These are phyloP conservation scores for Limnephilus lunatus DNA, from an alignment of 2,888 invertebrate genomes.

Conservation along the genomic window DNA sequence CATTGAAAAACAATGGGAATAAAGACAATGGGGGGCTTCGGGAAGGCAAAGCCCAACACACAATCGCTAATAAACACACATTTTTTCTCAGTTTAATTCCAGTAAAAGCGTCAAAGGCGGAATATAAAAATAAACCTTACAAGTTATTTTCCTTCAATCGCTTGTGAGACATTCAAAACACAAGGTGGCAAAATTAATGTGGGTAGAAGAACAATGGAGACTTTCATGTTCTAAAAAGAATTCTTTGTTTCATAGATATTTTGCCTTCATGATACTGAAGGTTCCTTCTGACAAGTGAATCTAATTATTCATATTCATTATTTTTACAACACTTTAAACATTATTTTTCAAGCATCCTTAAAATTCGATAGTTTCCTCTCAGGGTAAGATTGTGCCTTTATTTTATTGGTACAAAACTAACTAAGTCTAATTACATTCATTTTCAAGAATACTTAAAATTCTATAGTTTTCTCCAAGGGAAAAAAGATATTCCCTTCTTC, in stretches of 20 bases:
- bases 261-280: background rate
- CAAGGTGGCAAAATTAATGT: slow-evolving; percentile 30
- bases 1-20: slow-evolving; percentile 39
- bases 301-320: background rate
- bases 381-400: no score
- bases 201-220: slow-evolving; percentile 6
- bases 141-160: slow-evolving; percentile 36
- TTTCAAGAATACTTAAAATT: no score
- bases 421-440: no score
- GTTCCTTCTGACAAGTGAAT: background rate
- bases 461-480: no score
- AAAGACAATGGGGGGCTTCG: slow-evolving; percentile 28
- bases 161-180: slow-evolving; percentile 11
- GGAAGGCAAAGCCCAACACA: slow-evolving; percentile 22
- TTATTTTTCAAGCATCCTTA: background rate
- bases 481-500: no score
- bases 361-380: background rate
- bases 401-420: no score
- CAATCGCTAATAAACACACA: slow-evolving; percentile 34
- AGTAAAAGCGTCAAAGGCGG: slow-evolving; percentile 5
- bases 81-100: slow-evolving; percentile 32
- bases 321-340: background rate
- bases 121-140: slow-evolving; percentile 32
- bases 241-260: background rate
- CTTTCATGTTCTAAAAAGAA: background rate